phyloP scores from a whole-genome alignment of 30 jellyfish, hydroid and myxozoan genomes.

The Hydra vulgaris region DNA sequence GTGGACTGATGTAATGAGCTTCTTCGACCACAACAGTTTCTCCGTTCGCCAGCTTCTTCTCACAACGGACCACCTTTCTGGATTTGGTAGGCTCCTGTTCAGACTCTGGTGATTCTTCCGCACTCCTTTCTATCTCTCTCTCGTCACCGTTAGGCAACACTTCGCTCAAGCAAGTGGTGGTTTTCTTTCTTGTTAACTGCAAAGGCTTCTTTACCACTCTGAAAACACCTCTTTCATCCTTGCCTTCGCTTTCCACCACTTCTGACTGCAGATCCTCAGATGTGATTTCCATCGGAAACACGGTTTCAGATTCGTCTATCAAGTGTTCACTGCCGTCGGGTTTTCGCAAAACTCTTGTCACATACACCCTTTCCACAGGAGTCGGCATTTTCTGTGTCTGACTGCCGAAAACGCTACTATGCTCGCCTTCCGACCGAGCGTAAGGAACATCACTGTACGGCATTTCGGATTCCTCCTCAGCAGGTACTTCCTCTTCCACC shows the following conservation, averaged over 20 bases:
- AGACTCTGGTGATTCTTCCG: constrained; percentile 21
- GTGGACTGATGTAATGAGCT: constrained; percentile 57
- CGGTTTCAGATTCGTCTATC: constrained; percentile 51
- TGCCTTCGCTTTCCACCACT: constrained; percentile 24
- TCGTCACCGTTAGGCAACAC: constrained; percentile 54
- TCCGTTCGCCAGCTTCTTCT: constrained; percentile 43
- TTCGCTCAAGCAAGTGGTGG: constrained; percentile 19
- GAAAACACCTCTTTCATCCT: constrained; percentile 42
- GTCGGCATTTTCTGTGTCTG: constrained; percentile 17
- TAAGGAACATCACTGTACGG: constrained; percentile 1
- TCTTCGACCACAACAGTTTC: constrained; percentile 43
- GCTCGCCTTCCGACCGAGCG: neutral
- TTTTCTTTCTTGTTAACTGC: constrained; percentile 30
- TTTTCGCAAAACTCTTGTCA: constrained; percentile 39
- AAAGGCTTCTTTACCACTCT: constrained; percentile 38
- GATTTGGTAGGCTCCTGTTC: constrained; percentile 25
- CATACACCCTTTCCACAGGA: constrained; percentile 62
- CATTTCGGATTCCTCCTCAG: constrained; percentile 16
- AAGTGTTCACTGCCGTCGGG: constrained; percentile 62
- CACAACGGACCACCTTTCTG: constrained; percentile 46
- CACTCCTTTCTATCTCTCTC: constrained; percentile 29
- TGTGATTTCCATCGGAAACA: constrained; percentile 38
- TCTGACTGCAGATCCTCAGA: constrained; percentile 50
- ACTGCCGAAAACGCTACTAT: neutral
- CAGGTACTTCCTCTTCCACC: constrained; percentile 27